Evolutionary conservation across 2,113 vertebrate genomes (phyloP), one percentile per base, ranked within the genome.

Genomic region (Silurus meridionalis): DNA sequence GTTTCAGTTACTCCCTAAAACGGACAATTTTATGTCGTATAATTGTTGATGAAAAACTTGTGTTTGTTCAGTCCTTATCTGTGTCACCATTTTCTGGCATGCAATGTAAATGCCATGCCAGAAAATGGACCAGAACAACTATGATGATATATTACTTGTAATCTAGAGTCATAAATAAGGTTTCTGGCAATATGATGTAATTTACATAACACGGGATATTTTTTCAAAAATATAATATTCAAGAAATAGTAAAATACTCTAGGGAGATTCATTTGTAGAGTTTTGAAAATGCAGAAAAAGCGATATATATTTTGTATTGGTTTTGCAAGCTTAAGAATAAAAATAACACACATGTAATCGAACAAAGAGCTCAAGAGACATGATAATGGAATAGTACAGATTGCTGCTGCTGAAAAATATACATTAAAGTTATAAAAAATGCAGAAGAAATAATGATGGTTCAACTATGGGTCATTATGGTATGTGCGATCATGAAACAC

Each of bases 121-220:
- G 57, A 58, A 15, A 58, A 58, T 58, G 57, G 17, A 8, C 57
- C 57, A 58, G 14, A 58, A 58, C 57, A 58, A 14, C 57, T 15
- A 66, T 48, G 75, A 66, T 28, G 75, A 66, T 28, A 25, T 72
- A 19, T 61, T 87, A 69, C 69, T 81, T 55, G 17, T n/a, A 81
- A 87, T 87, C 13, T 15, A 48, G 66, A 55, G 82, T 64, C 66
- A 3, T 84, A 80, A 58, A 55, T 58, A 48, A 60, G 58, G 60
- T 82, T 64, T 80, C 48, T 81, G 53, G 8, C 19, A 81, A 28
- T 15, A 5, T 75, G 53, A 19, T 77, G 82, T 86, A 82, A 75
- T 5, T 86, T 90, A 63, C 72, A 80, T 78, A 89, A 89, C 83
- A 58, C 84, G 61, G 58, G 66, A 74, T 82, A 86, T 67, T 37